phyloP scores from a whole-genome alignment of 1,140 invertebrate species.

The Nymphalis io region DNA sequence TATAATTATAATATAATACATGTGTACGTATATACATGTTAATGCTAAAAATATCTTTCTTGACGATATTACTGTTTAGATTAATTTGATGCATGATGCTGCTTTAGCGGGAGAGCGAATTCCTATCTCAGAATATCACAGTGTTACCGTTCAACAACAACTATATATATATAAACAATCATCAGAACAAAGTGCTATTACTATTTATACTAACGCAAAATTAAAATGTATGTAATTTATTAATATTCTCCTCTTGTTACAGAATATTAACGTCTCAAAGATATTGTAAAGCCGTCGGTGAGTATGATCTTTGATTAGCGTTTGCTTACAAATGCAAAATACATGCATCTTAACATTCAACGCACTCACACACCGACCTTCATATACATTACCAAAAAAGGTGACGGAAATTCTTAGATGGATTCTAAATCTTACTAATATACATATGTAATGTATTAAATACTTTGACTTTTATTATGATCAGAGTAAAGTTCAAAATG shows the following conservation, averaged over 20 bases:
- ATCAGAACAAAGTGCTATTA: not conserved
- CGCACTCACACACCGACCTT: not conserved
- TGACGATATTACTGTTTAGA: too few relatives aligned
- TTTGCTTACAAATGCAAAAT: not conserved
- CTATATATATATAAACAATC: too few relatives aligned
- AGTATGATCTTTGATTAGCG: not conserved
- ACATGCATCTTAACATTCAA: not conserved
- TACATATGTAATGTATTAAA: not conserved
- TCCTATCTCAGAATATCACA: too few relatives aligned
- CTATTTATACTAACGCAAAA: not conserved
- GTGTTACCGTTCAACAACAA: not conserved
- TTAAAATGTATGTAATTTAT: not conserved
- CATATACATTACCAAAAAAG: constrained; percentile 7
- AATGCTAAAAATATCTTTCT: too few relatives aligned
- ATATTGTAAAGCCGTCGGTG: not conserved
- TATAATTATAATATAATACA: too few relatives aligned
- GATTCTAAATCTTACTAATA: constrained; percentile 2
- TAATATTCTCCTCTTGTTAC: constrained; percentile 1
- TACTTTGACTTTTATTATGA: not conserved
- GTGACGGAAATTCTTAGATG: constrained; percentile 4
- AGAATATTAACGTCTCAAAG: not conserved
- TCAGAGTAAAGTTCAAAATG: constrained; percentile 29
- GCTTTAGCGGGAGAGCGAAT: too few relatives aligned
- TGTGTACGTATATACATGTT: too few relatives aligned
- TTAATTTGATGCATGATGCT: too few relatives aligned